Evolutionary conservation across 2,113 vertebrate species (phyloP).

Genomic region (Euleptes europaea): DNA sequence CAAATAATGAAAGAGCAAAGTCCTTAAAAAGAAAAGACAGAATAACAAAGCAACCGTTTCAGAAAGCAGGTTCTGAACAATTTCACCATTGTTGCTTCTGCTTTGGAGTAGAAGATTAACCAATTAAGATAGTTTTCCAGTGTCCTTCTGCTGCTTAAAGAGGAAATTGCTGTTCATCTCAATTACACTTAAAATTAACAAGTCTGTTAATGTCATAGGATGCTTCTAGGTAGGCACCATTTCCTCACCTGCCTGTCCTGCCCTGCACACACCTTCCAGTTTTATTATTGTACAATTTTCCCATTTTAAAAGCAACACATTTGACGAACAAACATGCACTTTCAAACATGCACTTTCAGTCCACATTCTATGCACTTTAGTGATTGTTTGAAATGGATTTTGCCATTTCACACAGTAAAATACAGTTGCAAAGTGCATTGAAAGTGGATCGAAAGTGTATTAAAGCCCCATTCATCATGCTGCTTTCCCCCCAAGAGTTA

Average conservation of each 20-base stretch:
- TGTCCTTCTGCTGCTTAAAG: constrained; percentile 13
- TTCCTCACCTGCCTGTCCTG: background rate
- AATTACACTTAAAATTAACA: background rate
- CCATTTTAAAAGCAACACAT: background rate
- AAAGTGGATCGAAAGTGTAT: too few relatives aligned
- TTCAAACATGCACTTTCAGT: too few relatives aligned
- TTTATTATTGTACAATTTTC: background rate
- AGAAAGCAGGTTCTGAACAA: constrained; percentile 6
- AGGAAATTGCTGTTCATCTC: constrained; percentile 15
- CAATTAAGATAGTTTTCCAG: constrained; percentile 16
- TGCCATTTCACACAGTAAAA: too few relatives aligned
- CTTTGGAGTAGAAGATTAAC: constrained; percentile 15
- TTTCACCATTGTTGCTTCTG: constrained; percentile 2
- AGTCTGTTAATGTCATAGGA: background rate
- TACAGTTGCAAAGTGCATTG: too few relatives aligned
- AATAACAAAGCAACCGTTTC: background rate
- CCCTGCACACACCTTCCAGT: background rate
- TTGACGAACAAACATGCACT: background rate
- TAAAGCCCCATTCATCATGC: too few relatives aligned
- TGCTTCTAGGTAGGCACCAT: background rate
- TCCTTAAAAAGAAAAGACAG: background rate
- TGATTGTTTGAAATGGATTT: too few relatives aligned
- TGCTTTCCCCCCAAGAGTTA: background rate
- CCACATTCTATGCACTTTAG: too few relatives aligned
- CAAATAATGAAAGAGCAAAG: constrained; percentile 6